These are phyloP conservation scores for Peribatodes rhomboidaria DNA, from an alignment of 2,888 invertebrate genomes.

Conservation along the genomic window DNA sequence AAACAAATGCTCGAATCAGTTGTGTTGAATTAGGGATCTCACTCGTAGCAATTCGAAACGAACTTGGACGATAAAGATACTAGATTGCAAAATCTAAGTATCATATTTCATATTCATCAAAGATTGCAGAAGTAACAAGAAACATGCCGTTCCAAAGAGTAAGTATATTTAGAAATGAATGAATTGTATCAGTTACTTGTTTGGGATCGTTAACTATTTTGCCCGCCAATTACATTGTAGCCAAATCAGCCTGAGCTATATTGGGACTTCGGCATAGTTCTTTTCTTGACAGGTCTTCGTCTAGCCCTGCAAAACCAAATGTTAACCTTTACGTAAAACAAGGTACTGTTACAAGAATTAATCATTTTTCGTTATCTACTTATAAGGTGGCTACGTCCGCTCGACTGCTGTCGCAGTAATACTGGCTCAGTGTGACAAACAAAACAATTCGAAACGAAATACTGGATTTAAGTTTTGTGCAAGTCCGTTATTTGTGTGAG, in stretches of 20 bases:
- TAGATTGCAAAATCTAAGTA: background rate
- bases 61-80: background rate
- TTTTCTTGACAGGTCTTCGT: constrained; percentile 35
- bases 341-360: constrained; percentile 29
- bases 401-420: background rate
- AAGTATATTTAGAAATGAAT: constrained; percentile 19
- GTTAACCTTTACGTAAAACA: constrained; percentile 36
- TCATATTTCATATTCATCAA: background rate
- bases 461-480: background rate
- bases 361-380: constrained; percentile 24
- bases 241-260: constrained; percentile 22
- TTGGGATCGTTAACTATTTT: constrained; percentile 5
- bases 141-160: constrained; percentile 1
- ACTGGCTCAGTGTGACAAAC: background rate
- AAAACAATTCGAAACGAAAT: background rate
- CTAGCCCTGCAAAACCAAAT: constrained; percentile 37
- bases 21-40: background rate
- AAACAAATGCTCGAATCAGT: background rate
- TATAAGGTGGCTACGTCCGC: background rate
- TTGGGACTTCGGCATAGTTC: constrained; percentile 21
- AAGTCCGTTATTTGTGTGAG: background rate
- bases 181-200: constrained; percentile 15
- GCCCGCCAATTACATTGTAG: constrained; percentile 17
- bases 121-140: background rate
- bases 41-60: background rate